A percentile compares a stretch with the other conserved stretches of the same genome.
Conservation (phyloP, 64 coral and sea anemone genomes). For the Montipora cactus region DNA sequence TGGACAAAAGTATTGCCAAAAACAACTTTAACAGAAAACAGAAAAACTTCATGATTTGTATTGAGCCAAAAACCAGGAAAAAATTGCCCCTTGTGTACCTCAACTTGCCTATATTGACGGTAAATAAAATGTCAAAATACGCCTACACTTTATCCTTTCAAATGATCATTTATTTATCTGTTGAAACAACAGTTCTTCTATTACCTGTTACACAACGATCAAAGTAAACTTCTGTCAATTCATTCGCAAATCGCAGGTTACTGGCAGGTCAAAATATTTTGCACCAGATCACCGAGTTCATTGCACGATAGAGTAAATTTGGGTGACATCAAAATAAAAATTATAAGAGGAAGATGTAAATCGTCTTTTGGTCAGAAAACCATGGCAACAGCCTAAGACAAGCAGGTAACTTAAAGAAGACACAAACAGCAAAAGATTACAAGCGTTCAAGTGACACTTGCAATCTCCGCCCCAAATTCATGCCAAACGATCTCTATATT, state of each 20-base stretch:
- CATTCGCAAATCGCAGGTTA: background rate
- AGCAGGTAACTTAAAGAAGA: background rate
- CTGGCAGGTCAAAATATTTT: too few species aligned
- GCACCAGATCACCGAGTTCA: too few species aligned
- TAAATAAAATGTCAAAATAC: background rate
- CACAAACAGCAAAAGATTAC: background rate
- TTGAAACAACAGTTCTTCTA: background rate
- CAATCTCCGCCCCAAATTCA: too few species aligned
- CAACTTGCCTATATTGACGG: background rate
- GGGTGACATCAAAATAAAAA: background rate
- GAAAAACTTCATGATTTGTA: background rate
- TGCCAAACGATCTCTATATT: too few species aligned
- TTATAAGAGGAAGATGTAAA: too few species aligned
- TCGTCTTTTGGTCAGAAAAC: background rate
- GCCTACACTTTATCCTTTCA: background rate
- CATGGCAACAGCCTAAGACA: background rate
- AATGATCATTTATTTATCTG: conserved; percentile 5
- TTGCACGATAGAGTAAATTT: too few species aligned
- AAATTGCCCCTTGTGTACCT: background rate
- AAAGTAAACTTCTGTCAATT: background rate
- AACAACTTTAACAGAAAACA: background rate
- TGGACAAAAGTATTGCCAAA: background rate
- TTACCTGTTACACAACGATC: background rate
- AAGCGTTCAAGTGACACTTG: too few species aligned
- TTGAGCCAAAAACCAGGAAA: background rate